Base-by-base conservation (phyloP, 1,140 invertebrate genomes). In the Delia radicum region DNA sequence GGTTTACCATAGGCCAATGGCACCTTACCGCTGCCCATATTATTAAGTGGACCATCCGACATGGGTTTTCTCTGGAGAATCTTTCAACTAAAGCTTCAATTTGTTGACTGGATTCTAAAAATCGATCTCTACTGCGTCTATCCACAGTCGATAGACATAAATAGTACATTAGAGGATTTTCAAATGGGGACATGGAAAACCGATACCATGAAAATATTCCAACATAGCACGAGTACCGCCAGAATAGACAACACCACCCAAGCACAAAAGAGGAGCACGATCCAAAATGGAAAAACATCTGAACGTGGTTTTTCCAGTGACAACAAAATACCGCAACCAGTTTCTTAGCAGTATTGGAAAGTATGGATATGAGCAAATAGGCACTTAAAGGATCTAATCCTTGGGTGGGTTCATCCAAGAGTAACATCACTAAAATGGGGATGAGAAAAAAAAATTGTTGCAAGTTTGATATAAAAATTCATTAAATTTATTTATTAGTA, bases 161-260 rank as follows among this genome's bases (percentile, higher is more conserved):
- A 85, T 97, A 97, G 87, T 97, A 97, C 94, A 96, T 97, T 0
- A 97, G 87, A 0, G 95, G 95, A 86, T 97, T 97, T 85, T 97
- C 95, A 96, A 85, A 84, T 96, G 94, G 0, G 95, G 95, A 87
- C 96, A 97, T 0, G 96, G 95, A 82, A 97, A 97, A 8, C 95
- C 95, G 79, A 97, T 95, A 63, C 91, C 93, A 37, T 94, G 91
- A 83, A 97, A 97, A 82, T 97, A 97, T 79, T 97, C 95, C 61
- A 97, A 86, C 90, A 97, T 94, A 79, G 94, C 93, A 37, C 95
- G 89, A 0, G 95, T 97, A 6, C 94, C 93, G 3, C 95, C 96
- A 0, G 95, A 94, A 81, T 97, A 97, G 1, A 97, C 95, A 13
- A 96, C 92, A 79, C 96, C 95, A 0, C 95, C 95, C 7, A 97